These are phyloP conservation scores for Diplogasteroides magnus DNA, from an alignment of 1,140 invertebrate species.

Conservation along the genomic window DNA sequence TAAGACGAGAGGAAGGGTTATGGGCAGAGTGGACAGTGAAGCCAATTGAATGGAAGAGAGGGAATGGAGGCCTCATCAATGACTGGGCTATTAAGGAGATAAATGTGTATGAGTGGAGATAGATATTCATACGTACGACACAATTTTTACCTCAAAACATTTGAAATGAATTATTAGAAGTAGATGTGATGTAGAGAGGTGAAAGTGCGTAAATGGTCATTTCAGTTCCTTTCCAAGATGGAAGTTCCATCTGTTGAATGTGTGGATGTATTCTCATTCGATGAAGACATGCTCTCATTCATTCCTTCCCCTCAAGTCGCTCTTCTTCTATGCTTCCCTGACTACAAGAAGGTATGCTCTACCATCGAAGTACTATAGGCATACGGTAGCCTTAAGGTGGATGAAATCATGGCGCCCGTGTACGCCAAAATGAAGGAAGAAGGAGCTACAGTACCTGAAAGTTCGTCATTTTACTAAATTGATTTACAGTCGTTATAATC, in stretches of 20 bases:
- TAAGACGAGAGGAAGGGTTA: too few species aligned
- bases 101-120: too few species aligned
- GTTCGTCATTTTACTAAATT: too few species aligned
- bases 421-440: slow-evolving; percentile 26
- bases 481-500: too few species aligned
- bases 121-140: too few species aligned
- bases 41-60: too few species aligned
- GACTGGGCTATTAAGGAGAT: too few species aligned
- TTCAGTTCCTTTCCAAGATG: slow-evolving; percentile 31
- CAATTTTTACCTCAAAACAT: too few species aligned
- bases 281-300: slow-evolving; percentile 24
- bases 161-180: too few species aligned
- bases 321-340: slow-evolving; percentile 29
- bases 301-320: slow-evolving; percentile 23
- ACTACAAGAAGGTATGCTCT: slow-evolving; percentile 18
- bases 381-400: slow-evolving; percentile 9
- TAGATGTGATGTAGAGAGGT: too few species aligned
- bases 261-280: slow-evolving; percentile 30
- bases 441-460: slow-evolving; percentile 5
- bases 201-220: neutral
- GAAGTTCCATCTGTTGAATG: slow-evolving; percentile 23
- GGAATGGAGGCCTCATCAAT: too few species aligned
- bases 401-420: slow-evolving; percentile 23
- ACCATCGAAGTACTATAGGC: neutral
- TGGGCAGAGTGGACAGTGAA: too few species aligned